Conservation (phyloP, 2,113 vertebrate species). For the Arizona elegans region DNA sequence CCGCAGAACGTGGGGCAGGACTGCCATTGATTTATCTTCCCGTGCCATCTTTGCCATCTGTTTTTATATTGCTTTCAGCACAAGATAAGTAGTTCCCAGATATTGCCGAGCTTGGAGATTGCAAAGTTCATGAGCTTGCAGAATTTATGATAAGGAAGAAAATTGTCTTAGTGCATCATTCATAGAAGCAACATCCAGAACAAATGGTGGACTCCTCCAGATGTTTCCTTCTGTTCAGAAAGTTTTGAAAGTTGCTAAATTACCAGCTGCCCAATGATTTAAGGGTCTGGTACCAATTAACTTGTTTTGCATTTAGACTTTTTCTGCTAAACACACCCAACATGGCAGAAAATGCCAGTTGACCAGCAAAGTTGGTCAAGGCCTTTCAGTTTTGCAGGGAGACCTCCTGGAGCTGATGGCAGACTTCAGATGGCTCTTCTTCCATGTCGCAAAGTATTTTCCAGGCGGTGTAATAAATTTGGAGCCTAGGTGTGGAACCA, state of each 20-base stretch:
- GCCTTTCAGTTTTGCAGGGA: not conserved
- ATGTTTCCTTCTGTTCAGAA: conserved; percentile 28
- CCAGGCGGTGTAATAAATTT: not conserved
- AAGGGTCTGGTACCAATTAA: conserved; percentile 1
- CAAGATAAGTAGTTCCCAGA: conserved; percentile 62
- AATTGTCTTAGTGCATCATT: conserved; percentile 61
- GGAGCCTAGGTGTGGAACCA: not conserved
- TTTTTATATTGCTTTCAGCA: conserved; percentile 63
- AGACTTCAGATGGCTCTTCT: not conserved
- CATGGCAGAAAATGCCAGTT: not conserved
- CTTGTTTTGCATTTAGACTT: not conserved
- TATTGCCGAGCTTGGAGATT: conserved; percentile 59
- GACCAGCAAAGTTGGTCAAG: not conserved
- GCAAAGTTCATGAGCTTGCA: conserved; percentile 65
- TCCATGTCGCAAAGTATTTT: not conserved
- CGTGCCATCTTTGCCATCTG: conserved; percentile 65
- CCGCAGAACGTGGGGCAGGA: conserved; percentile 15
- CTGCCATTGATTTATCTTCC: conserved; percentile 53
- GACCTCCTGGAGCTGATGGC: not conserved
- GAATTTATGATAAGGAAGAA: conserved; percentile 63
- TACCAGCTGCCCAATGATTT: not conserved
- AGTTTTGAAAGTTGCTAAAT: conserved; percentile 20
- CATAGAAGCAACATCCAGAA: conserved; percentile 45
- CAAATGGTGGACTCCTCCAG: conserved; percentile 49
- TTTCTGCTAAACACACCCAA: not conserved